phyloP scores from a whole-genome alignment of 1,140 invertebrate species.

The Neotoxoptera formosana region DNA sequence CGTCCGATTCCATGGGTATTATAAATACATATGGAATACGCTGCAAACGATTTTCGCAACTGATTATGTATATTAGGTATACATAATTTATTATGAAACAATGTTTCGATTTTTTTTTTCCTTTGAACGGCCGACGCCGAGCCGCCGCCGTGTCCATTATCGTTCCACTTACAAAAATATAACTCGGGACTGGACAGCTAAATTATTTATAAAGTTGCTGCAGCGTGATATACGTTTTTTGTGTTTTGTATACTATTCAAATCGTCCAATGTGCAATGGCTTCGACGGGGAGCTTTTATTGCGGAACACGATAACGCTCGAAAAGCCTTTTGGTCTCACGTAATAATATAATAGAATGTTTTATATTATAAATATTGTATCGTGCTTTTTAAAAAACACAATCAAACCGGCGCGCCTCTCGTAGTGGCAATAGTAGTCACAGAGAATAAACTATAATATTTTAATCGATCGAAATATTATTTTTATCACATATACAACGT shows the following conservation, averaged over 20 bases:
- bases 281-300: background rate
- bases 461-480: too few species aligned
- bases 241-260: background rate
- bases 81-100: background rate
- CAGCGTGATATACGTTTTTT: background rate
- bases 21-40: background rate
- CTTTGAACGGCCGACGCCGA: background rate
- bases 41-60: background rate
- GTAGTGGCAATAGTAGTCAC: too few species aligned
- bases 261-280: background rate
- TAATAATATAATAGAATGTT: background rate
- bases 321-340: background rate
- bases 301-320: background rate
- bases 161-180: background rate
- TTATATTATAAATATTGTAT: too few species aligned
- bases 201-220: background rate
- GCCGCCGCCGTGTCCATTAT: background rate
- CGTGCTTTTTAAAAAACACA: background rate
- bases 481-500: too few species aligned
- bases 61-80: background rate
- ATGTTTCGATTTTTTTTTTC: background rate
- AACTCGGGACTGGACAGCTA: background rate
- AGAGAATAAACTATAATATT: too few species aligned
- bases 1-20: background rate
- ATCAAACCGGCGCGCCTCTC: too few species aligned